Percentiles rank a stretch among this genome's conserved stretches.
Evolutionary conservation across 2,888 invertebrate species (phyloP).

Genomic region (Urechis unicinctus): DNA sequence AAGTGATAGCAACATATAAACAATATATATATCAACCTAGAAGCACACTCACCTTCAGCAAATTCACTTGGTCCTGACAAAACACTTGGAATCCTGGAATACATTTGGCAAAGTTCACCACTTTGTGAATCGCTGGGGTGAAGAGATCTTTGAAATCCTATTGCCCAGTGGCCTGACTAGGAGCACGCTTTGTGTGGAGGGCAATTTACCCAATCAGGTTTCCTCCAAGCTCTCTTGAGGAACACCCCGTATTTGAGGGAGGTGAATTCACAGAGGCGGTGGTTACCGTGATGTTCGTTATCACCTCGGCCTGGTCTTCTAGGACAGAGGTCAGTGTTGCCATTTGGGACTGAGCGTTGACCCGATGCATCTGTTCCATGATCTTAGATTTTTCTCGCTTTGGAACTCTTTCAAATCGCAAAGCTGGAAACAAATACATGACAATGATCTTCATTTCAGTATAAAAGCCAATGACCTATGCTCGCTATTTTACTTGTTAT

Average conservation of each 20-base stretch:
- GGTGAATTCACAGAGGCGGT: slow-evolving; percentile 94
- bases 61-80: slow-evolving; percentile 90
- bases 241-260: slow-evolving; percentile 63
- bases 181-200: slow-evolving; percentile 76
- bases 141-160: slow-evolving; percentile 94
- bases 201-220: slow-evolving; percentile 37
- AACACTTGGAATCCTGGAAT: slow-evolving; percentile 94
- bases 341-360: slow-evolving; percentile 56
- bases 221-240: slow-evolving; percentile 34
- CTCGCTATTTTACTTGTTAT: too few relatives aligned
- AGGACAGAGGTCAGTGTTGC: slow-evolving; percentile 63
- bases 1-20: background rate
- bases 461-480: too few relatives aligned
- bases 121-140: slow-evolving; percentile 93
- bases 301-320: slow-evolving; percentile 78
- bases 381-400: slow-evolving; percentile 99
- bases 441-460: too few relatives aligned
- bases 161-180: slow-evolving; percentile 62
- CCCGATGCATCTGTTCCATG: slow-evolving; percentile 90
- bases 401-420: slow-evolving; percentile 98
- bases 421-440: too few relatives aligned
- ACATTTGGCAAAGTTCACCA: slow-evolving; percentile 95
- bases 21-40: background rate
- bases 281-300: slow-evolving; percentile 83
- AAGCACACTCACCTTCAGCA: slow-evolving; percentile 65